phyloP scores from a whole-genome alignment of 2,113 vertebrate genomes.

The human (Homo sapiens) region GRCh38 chr3:115519001-115519500 shows the following conservation, averaged over 20 bases:
- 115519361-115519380: not conserved
- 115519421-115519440: not conserved
- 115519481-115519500: not conserved
- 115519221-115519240: not conserved
- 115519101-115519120: not conserved
- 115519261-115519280: not conserved
- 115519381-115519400: slow-evolving; percentile 18
- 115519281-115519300: not conserved
- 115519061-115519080: not conserved
- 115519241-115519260: not conserved
- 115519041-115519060: not conserved
- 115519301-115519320: not conserved
- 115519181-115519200: not conserved
- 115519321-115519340: not conserved
- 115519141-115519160: not conserved
- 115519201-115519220: not conserved
- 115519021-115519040: not conserved
- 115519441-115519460: slow-evolving; percentile 37
- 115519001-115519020: slow-evolving; percentile 7
- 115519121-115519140: not conserved
- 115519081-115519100: not conserved
- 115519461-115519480: slow-evolving; percentile 42
- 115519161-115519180: not conserved
- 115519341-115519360: not conserved
- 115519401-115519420: slow-evolving; percentile 12